phyloP scores from a whole-genome alignment of 2,797 vertebrate species.

The Ibycter americanus region DNA sequence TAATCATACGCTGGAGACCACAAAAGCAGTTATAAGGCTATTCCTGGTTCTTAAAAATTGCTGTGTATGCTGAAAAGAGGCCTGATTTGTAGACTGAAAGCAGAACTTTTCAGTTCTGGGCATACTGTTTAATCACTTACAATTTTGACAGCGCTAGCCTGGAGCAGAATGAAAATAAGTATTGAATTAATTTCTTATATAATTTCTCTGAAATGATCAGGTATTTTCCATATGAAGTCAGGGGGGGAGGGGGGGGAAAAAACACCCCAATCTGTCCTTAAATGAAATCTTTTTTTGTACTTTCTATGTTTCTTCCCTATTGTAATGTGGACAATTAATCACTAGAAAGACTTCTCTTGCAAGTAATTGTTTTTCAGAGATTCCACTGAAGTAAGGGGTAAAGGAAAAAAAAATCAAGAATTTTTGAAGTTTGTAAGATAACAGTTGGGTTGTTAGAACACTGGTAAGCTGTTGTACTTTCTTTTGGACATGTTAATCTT shows the following conservation, averaged over 20 bases:
- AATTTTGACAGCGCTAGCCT: conserved; percentile 23
- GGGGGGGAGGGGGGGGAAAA: background rate
- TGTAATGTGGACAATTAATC: background rate
- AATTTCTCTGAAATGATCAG: background rate
- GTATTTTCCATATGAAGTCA: background rate
- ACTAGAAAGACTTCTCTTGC: background rate
- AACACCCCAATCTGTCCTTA: background rate
- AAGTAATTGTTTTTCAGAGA: background rate
- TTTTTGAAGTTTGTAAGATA: background rate
- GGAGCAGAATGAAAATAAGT: conserved; percentile 18
- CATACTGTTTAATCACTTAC: background rate
- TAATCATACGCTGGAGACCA: background rate
- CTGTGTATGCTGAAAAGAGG: background rate
- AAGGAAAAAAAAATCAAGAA: background rate
- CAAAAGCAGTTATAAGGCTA: background rate
- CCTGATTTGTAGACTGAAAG: conserved; percentile 3
- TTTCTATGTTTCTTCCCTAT: background rate
- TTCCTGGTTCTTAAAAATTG: background rate
- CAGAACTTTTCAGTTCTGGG: background rate
- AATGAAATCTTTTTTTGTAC: background rate
- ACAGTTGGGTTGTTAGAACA: background rate
- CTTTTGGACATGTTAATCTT: background rate
- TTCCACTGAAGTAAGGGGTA: background rate
- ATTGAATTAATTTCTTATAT: background rate
- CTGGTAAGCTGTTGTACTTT: background rate